Conservation (phyloP, 2,797 vertebrate genomes). For the Lutjanus campechanus region DNA sequence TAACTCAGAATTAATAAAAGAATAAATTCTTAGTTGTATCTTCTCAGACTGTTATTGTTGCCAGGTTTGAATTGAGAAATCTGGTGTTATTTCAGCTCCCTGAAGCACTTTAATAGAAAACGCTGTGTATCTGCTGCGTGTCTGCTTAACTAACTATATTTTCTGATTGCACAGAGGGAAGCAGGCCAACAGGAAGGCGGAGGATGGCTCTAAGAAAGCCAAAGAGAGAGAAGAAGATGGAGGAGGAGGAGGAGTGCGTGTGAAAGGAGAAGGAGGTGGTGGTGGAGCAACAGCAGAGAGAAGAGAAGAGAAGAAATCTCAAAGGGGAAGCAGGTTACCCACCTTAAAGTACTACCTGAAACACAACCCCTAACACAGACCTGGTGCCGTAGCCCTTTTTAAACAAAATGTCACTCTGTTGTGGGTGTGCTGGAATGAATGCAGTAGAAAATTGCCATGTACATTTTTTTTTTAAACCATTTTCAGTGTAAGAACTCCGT, state of each 20-base stretch:
- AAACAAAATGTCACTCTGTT: background rate
- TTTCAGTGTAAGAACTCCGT: background rate
- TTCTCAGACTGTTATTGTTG: background rate
- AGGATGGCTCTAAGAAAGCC: constrained; percentile 59
- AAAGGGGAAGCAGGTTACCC: constrained; percentile 74
- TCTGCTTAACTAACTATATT: constrained; percentile 7
- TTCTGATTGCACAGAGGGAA: constrained; percentile 64
- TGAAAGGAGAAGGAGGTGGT: constrained; percentile 54
- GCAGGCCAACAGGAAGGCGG: constrained; percentile 65
- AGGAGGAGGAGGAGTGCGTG: constrained; percentile 37
- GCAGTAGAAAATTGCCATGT: background rate
- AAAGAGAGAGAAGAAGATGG: constrained; percentile 53
- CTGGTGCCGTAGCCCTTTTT: background rate
- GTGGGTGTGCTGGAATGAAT: background rate
- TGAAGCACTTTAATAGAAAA: background rate
- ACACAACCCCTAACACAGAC: constrained; percentile 45
- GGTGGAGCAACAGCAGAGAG: constrained; percentile 48
- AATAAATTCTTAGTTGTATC: background rate
- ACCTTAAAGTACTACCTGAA: constrained; percentile 71
- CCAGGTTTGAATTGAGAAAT: background rate
- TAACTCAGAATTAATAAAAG: background rate
- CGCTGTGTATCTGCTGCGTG: background rate
- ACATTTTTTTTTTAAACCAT: background rate
- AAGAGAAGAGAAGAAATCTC: constrained; percentile 57
- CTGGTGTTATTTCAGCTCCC: background rate